Evolutionary conservation across 1,140 invertebrate species (phyloP), one percentile per base, ranked within the genome.

Genomic region (Mycetomoellerius zeteki): DNA sequence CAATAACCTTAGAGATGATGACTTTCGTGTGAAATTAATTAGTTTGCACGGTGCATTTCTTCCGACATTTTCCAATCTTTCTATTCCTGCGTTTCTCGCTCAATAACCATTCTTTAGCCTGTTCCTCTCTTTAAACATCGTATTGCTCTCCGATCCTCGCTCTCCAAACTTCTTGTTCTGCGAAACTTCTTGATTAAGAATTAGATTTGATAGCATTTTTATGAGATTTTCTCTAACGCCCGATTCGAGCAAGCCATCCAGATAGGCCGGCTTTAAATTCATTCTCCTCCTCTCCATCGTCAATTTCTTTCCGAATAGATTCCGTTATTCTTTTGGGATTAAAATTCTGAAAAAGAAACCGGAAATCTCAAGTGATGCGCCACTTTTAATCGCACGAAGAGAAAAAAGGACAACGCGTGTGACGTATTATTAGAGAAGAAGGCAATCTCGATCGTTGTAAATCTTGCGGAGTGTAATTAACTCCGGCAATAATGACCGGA

Each of bases 181-280:
- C 56, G 27, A 82, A 91, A 92, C 80, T 91, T 91, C 78, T 69
- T 89, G 91, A 92, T 91, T 90, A 91, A 71, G 64, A 85, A 91
- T 91, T 91, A 82, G 77, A 91, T 91, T 91, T 85, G 73, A 92
- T 89, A 80, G 73, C 71, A 62, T 76, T 85, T 89, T 92, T 89
- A 85, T 86, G 64, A 73, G 52, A 37, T 85, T 56, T 64, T 58
- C 47, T 58, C 27, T 19, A 37, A 72, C 60, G 72, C 30, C 8
- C 30, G 67, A 86, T 87, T 86, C 47, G 24, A 85, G 67, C 14
- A 58, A 50, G 60, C 54, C 84, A 89, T 91, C 86, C 64, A 78
- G 65, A 67, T 78, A 65, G 86, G 76, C 56, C 77, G 80, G 85
- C 80, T 88, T 86, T 73, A 82, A 88, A 86, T 82, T 87, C 37